Evolutionary conservation across 2,888 invertebrate genomes (phyloP), one percentile per base, ranked within the genome.

Genomic region (Seira musarum): DNA sequence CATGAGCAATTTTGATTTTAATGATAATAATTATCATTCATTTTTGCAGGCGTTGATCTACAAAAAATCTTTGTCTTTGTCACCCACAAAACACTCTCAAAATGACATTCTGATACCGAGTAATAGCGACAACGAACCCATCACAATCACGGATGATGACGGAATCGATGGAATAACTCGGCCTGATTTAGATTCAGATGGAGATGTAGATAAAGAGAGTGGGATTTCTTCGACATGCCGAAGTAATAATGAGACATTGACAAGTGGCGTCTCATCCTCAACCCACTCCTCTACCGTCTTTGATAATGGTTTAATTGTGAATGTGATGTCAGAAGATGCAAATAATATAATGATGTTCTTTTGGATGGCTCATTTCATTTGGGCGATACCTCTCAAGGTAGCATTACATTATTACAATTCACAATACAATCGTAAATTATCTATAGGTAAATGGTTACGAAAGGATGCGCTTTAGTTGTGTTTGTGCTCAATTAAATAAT

Each of bases 351-450:
- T 95, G 93, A 93, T 94, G 86, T 93, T 95, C 89, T 93, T 95
- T 87, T 94, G 94, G 93, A 93, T 95, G 87, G 93, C 93, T 65
- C 95, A 96, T 89, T 95, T 95, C 88, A 91, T 93, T 69, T 96
- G 96, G 96, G 94, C 95, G 8, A 94, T 95, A 87, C 95, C 95
- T 30, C 89, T 96, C 67, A 95, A 95, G 93, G 95, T 94, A 89
- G n/a, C n/a, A n/a, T n/a, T n/a, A n/a, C n/a, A n/a, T n/a, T n/a
- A n/a, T n/a, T n/a, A n/a, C n/a, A n/a, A n/a, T n/a, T n/a, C n/a
- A n/a, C n/a, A n/a, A n/a, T n/a, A n/a, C n/a, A n/a, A n/a, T n/a
- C n/a, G n/a, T n/a, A n/a, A n/a, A n/a, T n/a, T n/a, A n/a, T n/a
- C n/a, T n/a, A n/a, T n/a, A n/a, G n/a, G n/a, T n/a, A n/a, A n/a